Conservation (phyloP, 1,140 invertebrate species). For the Helicoverpa zea region DNA sequence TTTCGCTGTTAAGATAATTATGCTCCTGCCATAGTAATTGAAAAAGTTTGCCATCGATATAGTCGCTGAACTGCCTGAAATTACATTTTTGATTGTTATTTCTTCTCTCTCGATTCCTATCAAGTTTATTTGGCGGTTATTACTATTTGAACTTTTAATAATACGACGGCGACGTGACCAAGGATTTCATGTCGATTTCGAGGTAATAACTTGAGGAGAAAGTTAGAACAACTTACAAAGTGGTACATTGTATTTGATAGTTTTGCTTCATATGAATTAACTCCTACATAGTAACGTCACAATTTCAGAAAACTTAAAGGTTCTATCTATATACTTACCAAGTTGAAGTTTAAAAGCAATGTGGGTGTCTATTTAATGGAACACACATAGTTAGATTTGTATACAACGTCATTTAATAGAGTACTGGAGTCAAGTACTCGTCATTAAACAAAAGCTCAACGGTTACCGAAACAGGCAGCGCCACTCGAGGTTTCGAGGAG, state of each 20-base stretch:
- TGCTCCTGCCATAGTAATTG: slow-evolving; percentile 69
- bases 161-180: slow-evolving; percentile 28
- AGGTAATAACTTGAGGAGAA: slow-evolving; percentile 70
- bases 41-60: slow-evolving; percentile 83
- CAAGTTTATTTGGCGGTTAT: slow-evolving; percentile 73
- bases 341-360: slow-evolving; percentile 17
- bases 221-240: slow-evolving; percentile 75
- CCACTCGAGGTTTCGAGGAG: slow-evolving; percentile 65
- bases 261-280: slow-evolving; percentile 24
- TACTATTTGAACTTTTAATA: slow-evolving; percentile 80
- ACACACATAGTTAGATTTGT: slow-evolving; percentile 46
- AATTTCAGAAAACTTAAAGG: slow-evolving; percentile 1
- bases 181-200: slow-evolving; percentile 61
- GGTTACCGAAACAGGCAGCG: slow-evolving; percentile 66
- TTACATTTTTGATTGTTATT: slow-evolving; percentile 72
- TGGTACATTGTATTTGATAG: slow-evolving; percentile 66
- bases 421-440: slow-evolving; percentile 60
- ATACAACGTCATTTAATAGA: slow-evolving; percentile 37
- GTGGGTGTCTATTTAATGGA: slow-evolving; percentile 7
- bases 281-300: slow-evolving; percentile 6
- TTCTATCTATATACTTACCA: background rate
- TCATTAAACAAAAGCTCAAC: slow-evolving; percentile 66
- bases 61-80: slow-evolving; percentile 72
- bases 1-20: slow-evolving; percentile 64
- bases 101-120: slow-evolving; percentile 74